Evolutionary conservation across 2,888 invertebrate genomes (phyloP), one percentile per base, ranked within the genome.

Genomic region (Carcina quercana): DNA sequence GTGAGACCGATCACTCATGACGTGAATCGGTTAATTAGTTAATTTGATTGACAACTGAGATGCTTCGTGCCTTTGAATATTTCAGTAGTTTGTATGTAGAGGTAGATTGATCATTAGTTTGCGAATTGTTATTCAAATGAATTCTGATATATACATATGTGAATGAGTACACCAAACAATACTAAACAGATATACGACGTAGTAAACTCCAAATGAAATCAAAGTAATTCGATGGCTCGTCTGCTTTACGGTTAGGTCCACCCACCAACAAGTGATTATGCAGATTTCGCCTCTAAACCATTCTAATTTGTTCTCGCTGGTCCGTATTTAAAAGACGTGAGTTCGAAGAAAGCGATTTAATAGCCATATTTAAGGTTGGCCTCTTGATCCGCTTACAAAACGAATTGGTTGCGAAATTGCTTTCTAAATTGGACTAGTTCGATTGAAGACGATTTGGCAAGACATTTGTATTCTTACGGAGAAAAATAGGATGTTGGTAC

Each of bases 341-440:
- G 60, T 59, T 60, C 59, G 51, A 54, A 53, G 61, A 58, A 69
- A 67, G 65, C 70, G 66, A 72, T 75, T 76, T 71, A 74, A 76
- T 69, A 66, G 70, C 67, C 58, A 73, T 76, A 73, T 76, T 75
- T 76, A 79, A 75, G 68, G 66, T 60, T 71, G 68, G 61, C 71
- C 74, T 71, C 73, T 75, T 78, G 76, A 80, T 78, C 72, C 72
- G 72, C 66, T 75, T 71, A 71, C 71, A 70, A 75, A 80, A 80
- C 73, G 78, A 79, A 82, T 80, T 74, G 78, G 76, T 74, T 69
- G 62, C 70, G 69, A 80, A 82, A 82, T 82, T 82, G 80, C 79
- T 80, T 79, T 79, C 78, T 68, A 76, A 80, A 82, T 82, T 78
- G 82, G 74, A 76, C 78, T 73, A 78, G 78, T 80, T 75, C 64